Evolutionary conservation across 2,797 vertebrate species (phyloP).

Genomic region (Thunnus albacares): DNA sequence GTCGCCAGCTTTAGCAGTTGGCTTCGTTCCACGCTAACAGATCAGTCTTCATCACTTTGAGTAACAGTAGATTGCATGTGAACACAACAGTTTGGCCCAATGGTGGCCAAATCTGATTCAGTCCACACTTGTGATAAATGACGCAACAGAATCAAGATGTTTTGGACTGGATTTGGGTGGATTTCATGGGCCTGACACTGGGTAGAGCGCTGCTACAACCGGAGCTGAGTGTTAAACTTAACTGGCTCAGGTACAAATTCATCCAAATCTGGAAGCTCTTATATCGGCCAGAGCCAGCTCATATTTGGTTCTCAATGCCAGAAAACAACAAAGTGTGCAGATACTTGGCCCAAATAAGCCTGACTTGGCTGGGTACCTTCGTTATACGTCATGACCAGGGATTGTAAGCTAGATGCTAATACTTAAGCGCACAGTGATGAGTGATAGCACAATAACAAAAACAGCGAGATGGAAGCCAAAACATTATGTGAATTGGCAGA

Average conservation of each 20-base stretch:
- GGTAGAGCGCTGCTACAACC: neutral
- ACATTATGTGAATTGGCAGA: neutral
- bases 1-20: neutral
- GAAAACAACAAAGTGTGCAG: neutral
- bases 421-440: too few species aligned
- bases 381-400: neutral
- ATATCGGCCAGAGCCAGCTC: neutral
- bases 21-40: neutral
- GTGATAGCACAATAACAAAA: neutral
- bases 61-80: neutral
- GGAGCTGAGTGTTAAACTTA: neutral
- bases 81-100: neutral
- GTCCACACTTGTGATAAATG: conserved; percentile 3
- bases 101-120: neutral
- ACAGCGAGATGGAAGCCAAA: too few species aligned
- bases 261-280: conserved; percentile 9
- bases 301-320: neutral
- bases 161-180: conserved; percentile 15
- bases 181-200: neutral
- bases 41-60: conserved; percentile 12
- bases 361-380: neutral
- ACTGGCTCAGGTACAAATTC: neutral
- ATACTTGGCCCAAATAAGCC: neutral
- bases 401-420: neutral
- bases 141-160: neutral